Percentiles rank a stretch among this genome's conserved stretches.
Evolutionary conservation across 1,140 invertebrate species (phyloP).

Genomic region (Myzus persicae): DNA sequence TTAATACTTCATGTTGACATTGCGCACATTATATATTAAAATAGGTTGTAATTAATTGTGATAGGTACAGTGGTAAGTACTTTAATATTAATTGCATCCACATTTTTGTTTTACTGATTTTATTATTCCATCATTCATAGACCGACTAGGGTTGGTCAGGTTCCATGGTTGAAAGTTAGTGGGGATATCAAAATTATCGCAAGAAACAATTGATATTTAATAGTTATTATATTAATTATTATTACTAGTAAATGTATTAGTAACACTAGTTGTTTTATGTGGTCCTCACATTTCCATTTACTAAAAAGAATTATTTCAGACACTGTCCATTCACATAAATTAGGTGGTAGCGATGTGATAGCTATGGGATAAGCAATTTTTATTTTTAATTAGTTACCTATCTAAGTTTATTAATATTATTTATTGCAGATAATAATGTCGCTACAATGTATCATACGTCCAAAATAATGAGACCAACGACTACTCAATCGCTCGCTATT

Average conservation of each 20-base stretch:
- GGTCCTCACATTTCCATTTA: too few relatives aligned
- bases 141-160: not conserved
- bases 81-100: not conserved
- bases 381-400: not conserved
- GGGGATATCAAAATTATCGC: not conserved
- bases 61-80: not conserved
- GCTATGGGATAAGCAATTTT: not conserved
- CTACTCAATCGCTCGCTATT: too few relatives aligned
- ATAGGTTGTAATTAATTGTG: not conserved
- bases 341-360: not conserved
- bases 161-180: not conserved
- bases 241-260: too few relatives aligned
- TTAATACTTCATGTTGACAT: too few relatives aligned
- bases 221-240: not conserved
- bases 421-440: not conserved
- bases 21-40: not conserved
- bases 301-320: too few relatives aligned
- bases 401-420: not conserved
- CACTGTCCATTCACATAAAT: not conserved
- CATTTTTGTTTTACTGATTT: not conserved
- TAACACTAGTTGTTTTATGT: too few relatives aligned
- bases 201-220: not conserved
- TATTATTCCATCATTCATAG: not conserved
- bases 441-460: not conserved
- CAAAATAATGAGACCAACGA: not conserved